Conservation (phyloP, 2,113 vertebrate species). For the Gasterosteus aculeatus region DNA sequence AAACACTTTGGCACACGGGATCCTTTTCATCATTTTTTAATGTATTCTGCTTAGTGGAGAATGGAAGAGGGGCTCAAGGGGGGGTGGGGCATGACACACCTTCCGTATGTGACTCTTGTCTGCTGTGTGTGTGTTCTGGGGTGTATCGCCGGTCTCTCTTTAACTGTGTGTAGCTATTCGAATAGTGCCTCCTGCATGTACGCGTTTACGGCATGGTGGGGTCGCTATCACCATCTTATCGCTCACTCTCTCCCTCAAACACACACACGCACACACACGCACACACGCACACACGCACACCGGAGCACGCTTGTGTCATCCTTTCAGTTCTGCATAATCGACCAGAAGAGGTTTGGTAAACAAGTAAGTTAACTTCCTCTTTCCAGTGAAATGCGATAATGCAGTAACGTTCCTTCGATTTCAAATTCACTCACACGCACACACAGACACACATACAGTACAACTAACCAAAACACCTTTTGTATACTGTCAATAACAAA, state of each 20-base stretch:
- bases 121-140: neutral
- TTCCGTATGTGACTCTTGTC: slow-evolving; percentile 1
- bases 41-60: slow-evolving; percentile 20
- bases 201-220: neutral
- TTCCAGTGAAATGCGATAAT: slow-evolving; percentile 44
- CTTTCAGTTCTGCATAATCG: slow-evolving; percentile 49
- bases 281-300: too few species aligned
- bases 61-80: slow-evolving; percentile 28
- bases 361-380: slow-evolving; percentile 59
- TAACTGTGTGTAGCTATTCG: neutral
- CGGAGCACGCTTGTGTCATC: slow-evolving; percentile 30
- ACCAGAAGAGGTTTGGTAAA: slow-evolving; percentile 51
- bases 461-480: neutral
- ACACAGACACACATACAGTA: neutral
- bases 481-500: neutral
- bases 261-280: neutral
- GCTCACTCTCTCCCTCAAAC: neutral
- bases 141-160: neutral
- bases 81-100: neutral
- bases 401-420: slow-evolving; percentile 8
- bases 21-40: slow-evolving; percentile 53
- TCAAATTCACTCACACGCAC: slow-evolving; percentile 8
- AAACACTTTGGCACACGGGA: slow-evolving; percentile 26
- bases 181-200: neutral
- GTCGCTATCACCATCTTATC: neutral